phyloP scores from a whole-genome alignment of 2,888 invertebrate species.

The Drosophila greeni region DNA sequence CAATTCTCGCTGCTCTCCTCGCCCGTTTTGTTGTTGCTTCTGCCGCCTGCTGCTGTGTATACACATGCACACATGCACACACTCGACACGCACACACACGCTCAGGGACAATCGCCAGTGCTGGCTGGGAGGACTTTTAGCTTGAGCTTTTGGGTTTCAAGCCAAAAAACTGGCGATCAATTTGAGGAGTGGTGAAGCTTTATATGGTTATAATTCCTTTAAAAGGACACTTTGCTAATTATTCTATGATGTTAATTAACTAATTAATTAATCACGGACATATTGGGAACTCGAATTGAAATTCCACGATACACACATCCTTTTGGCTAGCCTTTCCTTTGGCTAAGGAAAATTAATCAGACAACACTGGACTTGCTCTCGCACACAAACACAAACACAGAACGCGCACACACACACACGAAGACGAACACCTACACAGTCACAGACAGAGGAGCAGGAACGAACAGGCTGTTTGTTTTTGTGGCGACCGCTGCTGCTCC shows the following conservation, averaged over 20 bases:
- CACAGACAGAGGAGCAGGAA: slow-evolving; percentile 20
- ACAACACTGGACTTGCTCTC: slow-evolving; percentile 17
- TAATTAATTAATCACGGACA: too few relatives aligned
- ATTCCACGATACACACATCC: background rate
- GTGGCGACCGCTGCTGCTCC: slow-evolving; percentile 47
- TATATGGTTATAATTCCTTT: too few relatives aligned
- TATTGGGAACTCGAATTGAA: background rate
- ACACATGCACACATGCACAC: slow-evolving; percentile 44
- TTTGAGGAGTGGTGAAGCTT: too few relatives aligned
- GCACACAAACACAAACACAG: slow-evolving; percentile 38
- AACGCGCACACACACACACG: slow-evolving; percentile 25
- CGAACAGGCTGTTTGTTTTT: slow-evolving; percentile 52
- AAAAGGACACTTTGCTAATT: too few relatives aligned
- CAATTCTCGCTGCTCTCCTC: slow-evolving; percentile 47
- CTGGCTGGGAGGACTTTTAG: background rate
- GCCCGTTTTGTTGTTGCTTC: slow-evolving; percentile 52
- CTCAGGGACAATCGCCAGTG: slow-evolving; percentile 25
- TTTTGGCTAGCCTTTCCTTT: background rate
- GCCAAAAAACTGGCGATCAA: background rate
- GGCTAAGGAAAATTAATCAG: background rate
- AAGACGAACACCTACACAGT: slow-evolving; percentile 22
- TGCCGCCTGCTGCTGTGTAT: slow-evolving; percentile 46
- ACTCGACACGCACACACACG: slow-evolving; percentile 16
- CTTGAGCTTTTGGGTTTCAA: background rate
- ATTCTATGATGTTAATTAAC: background rate